phyloP scores from a whole-genome alignment of 1,140 invertebrate species.

The Epicauta chinensis region DNA sequence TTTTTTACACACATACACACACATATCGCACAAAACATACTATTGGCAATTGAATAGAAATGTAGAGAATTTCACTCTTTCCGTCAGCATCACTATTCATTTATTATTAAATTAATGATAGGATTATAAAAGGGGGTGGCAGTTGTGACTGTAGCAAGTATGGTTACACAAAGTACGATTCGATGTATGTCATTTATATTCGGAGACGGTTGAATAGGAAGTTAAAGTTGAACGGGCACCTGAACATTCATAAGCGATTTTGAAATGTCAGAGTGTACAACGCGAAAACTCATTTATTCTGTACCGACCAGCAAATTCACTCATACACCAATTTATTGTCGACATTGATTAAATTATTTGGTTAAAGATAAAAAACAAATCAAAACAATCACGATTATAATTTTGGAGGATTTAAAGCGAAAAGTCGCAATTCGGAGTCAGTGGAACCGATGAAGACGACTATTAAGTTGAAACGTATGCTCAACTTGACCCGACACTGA shows the following conservation, averaged over 20 bases:
- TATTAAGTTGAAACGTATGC: slow-evolving; percentile 20
- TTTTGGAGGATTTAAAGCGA: too few species aligned
- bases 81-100: too few species aligned
- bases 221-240: slow-evolving; percentile 25
- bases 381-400: too few species aligned
- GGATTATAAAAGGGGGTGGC: not conserved
- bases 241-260: slow-evolving; percentile 39
- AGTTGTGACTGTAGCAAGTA: not conserved
- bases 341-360: too few species aligned
- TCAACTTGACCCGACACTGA: slow-evolving; percentile 29
- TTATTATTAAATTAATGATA: too few species aligned
- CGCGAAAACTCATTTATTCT: slow-evolving; percentile 30
- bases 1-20: slow-evolving; percentile 1
- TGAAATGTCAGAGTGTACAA: slow-evolving; percentile 30
- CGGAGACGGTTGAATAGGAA: slow-evolving; percentile 25
- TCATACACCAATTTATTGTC: slow-evolving; percentile 3
- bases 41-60: too few species aligned
- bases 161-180: slow-evolving; percentile 38
- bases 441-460: not conserved
- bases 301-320: slow-evolving; percentile 9
- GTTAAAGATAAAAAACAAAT: too few species aligned
- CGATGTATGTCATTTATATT: slow-evolving; percentile 42
- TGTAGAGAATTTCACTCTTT: too few species aligned
- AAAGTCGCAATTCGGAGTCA: too few species aligned
- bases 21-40: too few species aligned